Evolutionary conservation across 92 coral and sea anemone species (phyloP).

Genomic region (Porites rus): DNA sequence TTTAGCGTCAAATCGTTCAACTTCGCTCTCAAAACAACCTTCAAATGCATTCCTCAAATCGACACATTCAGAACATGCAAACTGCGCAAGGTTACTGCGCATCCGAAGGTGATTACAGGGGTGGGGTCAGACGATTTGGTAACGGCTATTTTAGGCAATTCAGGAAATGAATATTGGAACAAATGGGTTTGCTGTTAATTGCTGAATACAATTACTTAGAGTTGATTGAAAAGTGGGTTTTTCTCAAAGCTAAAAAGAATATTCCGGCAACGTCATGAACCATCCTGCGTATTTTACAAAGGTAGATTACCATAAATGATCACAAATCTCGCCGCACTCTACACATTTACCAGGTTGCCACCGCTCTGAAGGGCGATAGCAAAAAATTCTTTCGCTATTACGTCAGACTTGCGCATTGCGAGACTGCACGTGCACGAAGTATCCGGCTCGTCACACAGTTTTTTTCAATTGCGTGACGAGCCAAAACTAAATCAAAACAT

Average conservation of each 20-base stretch:
- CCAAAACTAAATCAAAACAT: too few species aligned
- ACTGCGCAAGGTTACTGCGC: slow-evolving; percentile 76
- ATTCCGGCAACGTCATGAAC: not conserved
- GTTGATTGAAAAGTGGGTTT: not conserved
- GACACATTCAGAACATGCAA: slow-evolving; percentile 20
- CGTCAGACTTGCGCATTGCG: not conserved
- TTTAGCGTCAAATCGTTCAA: not conserved
- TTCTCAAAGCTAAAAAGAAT: not conserved
- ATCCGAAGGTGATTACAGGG: slow-evolving; percentile 41
- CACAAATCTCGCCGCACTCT: too few species aligned
- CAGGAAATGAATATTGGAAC: not conserved
- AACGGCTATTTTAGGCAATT: slow-evolving; percentile 32
- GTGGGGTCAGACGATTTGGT: slow-evolving; percentile 54
- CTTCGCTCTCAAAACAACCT: slow-evolving; percentile 22
- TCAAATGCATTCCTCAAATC: slow-evolving; percentile 58
- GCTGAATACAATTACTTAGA: not conserved
- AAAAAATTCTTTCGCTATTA: slow-evolving; percentile 2
- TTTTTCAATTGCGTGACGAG: too few species aligned
- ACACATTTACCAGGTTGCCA: too few species aligned
- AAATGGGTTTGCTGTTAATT: not conserved
- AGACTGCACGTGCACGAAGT: too few species aligned
- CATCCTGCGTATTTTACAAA: not conserved
- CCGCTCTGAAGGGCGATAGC: too few species aligned
- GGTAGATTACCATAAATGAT: too few species aligned
- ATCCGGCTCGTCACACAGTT: too few species aligned